Percentiles rank a stretch among this genome's conserved stretches.
Conservation (phyloP, 2,113 vertebrate species). For the Paracanthobrama guichenoti region DNA sequence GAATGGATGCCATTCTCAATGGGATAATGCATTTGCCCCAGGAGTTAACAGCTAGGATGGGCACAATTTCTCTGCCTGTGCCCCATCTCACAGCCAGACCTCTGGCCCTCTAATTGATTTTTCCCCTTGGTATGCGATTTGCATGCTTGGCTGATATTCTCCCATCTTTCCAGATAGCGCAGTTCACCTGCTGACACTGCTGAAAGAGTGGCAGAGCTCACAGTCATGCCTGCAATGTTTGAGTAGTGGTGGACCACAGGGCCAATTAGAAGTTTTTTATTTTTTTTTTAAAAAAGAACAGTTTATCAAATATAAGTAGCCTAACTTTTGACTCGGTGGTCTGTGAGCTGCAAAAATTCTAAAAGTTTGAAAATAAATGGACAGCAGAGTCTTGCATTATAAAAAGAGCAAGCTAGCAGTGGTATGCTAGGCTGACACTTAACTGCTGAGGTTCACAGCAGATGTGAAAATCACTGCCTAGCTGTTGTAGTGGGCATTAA, state of each 20-base stretch:
- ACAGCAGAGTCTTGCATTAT: neutral
- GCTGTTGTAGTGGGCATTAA: slow-evolving; percentile 45
- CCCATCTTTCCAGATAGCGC: slow-evolving; percentile 66
- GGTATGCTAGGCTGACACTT: slow-evolving; percentile 27
- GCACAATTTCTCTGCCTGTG: slow-evolving; percentile 65
- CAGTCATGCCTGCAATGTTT: slow-evolving; percentile 45
- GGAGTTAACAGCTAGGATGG: slow-evolving; percentile 67
- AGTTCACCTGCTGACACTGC: slow-evolving; percentile 77
- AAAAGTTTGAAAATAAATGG: neutral
- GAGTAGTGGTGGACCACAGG: slow-evolving; percentile 39
- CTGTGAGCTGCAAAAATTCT: neutral
- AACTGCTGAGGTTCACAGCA: slow-evolving; percentile 43
- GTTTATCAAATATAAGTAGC: neutral
- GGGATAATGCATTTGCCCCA: slow-evolving; percentile 64
- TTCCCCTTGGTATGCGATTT: slow-evolving; percentile 71
- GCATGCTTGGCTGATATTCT: slow-evolving; percentile 73
- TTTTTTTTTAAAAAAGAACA: neutral
- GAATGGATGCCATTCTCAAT: slow-evolving; percentile 50
- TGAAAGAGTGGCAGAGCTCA: slow-evolving; percentile 59
- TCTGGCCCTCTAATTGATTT: slow-evolving; percentile 74
- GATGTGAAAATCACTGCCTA: slow-evolving; percentile 55
- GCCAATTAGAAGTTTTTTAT: slow-evolving; percentile 55
- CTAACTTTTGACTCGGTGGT: neutral
- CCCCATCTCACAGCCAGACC: slow-evolving; percentile 57
- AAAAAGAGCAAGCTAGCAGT: slow-evolving; percentile 18